Conservation (phyloP, 2,797 vertebrate genomes). For the Gobionotothen gibberifrons region DNA sequence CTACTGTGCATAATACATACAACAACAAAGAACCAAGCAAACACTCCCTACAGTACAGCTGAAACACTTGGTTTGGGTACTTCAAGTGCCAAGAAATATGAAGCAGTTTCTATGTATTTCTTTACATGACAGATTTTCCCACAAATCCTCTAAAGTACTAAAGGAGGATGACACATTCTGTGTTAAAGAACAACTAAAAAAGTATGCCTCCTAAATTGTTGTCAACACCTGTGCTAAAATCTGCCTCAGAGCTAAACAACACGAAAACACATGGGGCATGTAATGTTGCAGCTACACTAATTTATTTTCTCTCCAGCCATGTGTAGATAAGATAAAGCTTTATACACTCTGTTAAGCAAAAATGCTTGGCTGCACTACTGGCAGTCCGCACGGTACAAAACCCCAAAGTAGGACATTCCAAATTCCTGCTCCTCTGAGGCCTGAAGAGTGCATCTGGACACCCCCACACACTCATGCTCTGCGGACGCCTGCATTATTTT, state of each 20-base stretch:
- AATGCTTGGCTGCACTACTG: slow-evolving; percentile 53
- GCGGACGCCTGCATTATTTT: slow-evolving; percentile 61
- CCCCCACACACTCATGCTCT: slow-evolving; percentile 41
- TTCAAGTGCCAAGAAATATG: slow-evolving; percentile 2
- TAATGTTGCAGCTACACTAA: slow-evolving; percentile 40
- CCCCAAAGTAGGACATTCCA: slow-evolving; percentile 70
- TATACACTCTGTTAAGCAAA: slow-evolving; percentile 61
- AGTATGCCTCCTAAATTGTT: slow-evolving; percentile 42
- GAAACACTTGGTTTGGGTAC: neutral
- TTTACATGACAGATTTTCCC: neutral
- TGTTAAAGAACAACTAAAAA: slow-evolving; percentile 22
- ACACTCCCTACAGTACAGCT: neutral
- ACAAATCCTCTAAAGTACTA: slow-evolving; percentile 34
- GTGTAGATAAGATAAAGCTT: slow-evolving; percentile 71
- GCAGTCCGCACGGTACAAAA: slow-evolving; percentile 31
- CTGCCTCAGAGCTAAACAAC: slow-evolving; percentile 52
- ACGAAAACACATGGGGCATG: slow-evolving; percentile 39
- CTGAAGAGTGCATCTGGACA: slow-evolving; percentile 64
- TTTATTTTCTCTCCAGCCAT: slow-evolving; percentile 65
- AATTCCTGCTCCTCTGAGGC: slow-evolving; percentile 56
- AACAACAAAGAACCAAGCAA: neutral
- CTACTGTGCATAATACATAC: neutral
- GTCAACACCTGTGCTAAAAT: slow-evolving; percentile 58
- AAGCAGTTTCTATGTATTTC: neutral
- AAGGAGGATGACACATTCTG: slow-evolving; percentile 14